These are phyloP conservation scores for Eunapius fragilis DNA, from an alignment of 37 sponge, comb jelly and placozoan genomes.

Conservation along the genomic window DNA sequence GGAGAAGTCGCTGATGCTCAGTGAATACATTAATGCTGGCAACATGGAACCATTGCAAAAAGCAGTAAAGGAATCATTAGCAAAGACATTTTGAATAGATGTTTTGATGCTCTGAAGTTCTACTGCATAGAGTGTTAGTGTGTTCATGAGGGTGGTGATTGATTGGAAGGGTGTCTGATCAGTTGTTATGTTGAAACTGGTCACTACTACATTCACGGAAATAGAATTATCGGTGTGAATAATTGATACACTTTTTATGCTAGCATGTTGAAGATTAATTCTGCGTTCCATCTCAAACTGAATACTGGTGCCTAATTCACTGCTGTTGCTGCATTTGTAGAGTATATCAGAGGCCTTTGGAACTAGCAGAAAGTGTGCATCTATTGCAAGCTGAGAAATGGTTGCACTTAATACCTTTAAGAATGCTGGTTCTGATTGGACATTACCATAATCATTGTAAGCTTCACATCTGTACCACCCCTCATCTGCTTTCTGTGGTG, in stretches of 20 bases:
- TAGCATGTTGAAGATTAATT: not conserved
- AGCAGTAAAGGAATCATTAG: not conserved
- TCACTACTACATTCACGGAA: not conserved
- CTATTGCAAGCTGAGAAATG: constrained; percentile 1
- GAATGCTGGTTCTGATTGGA: constrained; percentile 15
- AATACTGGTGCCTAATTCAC: not conserved
- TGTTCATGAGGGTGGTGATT: not conserved
- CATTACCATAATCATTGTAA: not conserved
- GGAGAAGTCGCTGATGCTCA: not conserved
- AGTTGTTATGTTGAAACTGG: not conserved
- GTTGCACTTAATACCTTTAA: constrained; percentile 20
- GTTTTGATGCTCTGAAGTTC: not conserved
- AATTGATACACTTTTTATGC: not conserved
- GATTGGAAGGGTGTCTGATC: not conserved
- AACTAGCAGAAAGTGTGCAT: not conserved
- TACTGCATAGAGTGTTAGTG: not conserved
- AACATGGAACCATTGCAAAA: not conserved
- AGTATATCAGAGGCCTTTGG: not conserved
- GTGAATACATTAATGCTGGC: not conserved
- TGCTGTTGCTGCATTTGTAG: not conserved
- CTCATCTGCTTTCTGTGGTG: constrained; percentile 15
- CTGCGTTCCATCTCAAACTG: not conserved
- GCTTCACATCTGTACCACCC: constrained; percentile 52
- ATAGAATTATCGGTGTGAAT: not conserved
- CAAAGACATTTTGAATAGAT: not conserved